Base-by-base conservation (phyloP, 2,888 invertebrate genomes). In the Volucella bombylans region DNA sequence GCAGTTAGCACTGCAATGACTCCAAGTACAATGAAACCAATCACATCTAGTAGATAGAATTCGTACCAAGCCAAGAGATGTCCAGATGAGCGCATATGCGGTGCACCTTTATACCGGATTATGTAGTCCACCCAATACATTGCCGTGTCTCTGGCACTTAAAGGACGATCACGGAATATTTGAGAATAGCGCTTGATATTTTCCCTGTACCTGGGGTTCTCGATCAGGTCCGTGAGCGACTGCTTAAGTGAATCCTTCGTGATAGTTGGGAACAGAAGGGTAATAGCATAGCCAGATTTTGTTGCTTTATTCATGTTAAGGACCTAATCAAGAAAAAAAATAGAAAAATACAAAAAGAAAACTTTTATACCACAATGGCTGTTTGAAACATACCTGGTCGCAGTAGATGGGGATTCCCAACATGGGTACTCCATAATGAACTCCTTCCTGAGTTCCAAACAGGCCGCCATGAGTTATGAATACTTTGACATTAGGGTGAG, bases 351-450 rank as follows among this genome's bases (percentile, higher is more conserved):
- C 6, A 31, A 0, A 31, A 31, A 31, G 0, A 6, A 6, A 1
- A 49, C n/a, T 31, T 4, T 4, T 31, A 31, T 31, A 31, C 31
- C 4, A 6, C 6, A 31, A 31, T 6, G 31, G 31, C 31, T 31
- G 95, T 0, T 95, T 95, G 0, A 95, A 94, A 89, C 95, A 94
- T 86, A 95, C 95, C 90, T 96, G 96, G 89, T 96, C 96, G 88
- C 95, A 95, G 90, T 95, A 95, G 0, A 96, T 94, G 0, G 96
- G 96, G 64, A 96, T 93, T 0, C 94, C 94, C 41, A 96, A 94
- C 1, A 95, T 94, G 0, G 96, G 96, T 0, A 95, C 95, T 3
- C 94, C 95, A 88, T 96, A 96, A 91, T 94, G 96, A 41, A 95
- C 95, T 0, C 95, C 95, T 90, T 96, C 96, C 88, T 95, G 95